Conservation (phyloP, 2,888 invertebrate genomes). For the Amphimallon solstitiale region DNA sequence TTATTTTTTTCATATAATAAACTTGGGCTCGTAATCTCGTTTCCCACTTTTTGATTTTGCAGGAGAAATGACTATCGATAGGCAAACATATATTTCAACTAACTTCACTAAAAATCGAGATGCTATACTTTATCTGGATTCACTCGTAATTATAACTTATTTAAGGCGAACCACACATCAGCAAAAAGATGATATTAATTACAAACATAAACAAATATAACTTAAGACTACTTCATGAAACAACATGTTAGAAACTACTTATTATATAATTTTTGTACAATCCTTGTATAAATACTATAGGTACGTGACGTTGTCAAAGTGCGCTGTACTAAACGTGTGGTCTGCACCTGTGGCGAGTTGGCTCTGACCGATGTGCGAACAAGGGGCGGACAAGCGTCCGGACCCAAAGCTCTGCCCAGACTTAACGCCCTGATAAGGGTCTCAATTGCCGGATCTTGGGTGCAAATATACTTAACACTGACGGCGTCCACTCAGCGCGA, state of each 20-base stretch:
- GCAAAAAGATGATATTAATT: no score
- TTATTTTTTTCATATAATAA: no score
- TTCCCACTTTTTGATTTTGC: no score
- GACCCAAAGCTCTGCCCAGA: slow-evolving; percentile 38
- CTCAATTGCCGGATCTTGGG: slow-evolving; percentile 25
- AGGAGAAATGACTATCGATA: no score
- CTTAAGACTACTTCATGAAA: not conserved
- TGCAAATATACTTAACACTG: slow-evolving; percentile 29
- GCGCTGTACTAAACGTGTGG: slow-evolving; percentile 51
- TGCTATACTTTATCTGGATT: no score
- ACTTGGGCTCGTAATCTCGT: no score
- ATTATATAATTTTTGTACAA: not conserved
- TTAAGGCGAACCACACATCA: no score
- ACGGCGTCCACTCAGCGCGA: slow-evolving; percentile 28
- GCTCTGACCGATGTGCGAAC: slow-evolving; percentile 47
- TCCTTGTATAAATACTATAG: not conserved
- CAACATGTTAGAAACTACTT: not conserved
- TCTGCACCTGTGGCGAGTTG: slow-evolving; percentile 56
- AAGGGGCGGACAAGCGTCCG: slow-evolving; percentile 48
- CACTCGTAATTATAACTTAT: no score
- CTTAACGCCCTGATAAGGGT: slow-evolving; percentile 44
- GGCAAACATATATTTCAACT: no score
- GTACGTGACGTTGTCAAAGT: slow-evolving; percentile 26
- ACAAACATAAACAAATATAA: not conserved
- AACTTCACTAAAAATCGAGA: no score